Conservation (phyloP, 2,888 invertebrate species). For the Steinernema carpocapsae region DNA sequence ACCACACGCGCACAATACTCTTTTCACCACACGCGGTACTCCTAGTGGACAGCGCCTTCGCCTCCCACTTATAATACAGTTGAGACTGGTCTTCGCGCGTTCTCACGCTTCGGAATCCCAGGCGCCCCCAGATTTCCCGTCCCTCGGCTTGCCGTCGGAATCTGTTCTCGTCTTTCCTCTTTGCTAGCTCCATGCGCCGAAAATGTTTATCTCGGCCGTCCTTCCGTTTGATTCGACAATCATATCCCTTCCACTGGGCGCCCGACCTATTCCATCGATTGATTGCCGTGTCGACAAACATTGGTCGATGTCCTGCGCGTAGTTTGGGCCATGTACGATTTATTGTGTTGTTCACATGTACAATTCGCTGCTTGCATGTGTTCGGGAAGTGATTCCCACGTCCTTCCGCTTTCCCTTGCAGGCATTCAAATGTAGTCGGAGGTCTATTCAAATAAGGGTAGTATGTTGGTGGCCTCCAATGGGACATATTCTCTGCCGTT, state of each 20-base stretch:
- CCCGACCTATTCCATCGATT: constrained; percentile 29
- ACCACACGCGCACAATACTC: constrained; percentile 33
- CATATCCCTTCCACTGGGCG: constrained; percentile 27
- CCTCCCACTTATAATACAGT: constrained; percentile 34
- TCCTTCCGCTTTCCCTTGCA: too few relatives aligned
- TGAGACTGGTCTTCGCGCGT: constrained; percentile 1
- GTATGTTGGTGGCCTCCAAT: too few relatives aligned
- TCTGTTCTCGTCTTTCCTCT: neutral
- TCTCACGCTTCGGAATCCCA: constrained; percentile 29
- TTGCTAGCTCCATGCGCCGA: neutral
- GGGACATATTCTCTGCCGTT: too few relatives aligned
- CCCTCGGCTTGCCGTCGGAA: neutral
- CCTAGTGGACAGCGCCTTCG: constrained; percentile 30
- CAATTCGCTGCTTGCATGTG: constrained; percentile 19
- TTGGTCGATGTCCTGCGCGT: constrained; percentile 32
- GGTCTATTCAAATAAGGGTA: too few relatives aligned
- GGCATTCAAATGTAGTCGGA: too few relatives aligned
- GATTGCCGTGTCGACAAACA: constrained; percentile 35
- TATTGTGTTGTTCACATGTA: constrained; percentile 31
- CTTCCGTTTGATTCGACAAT: constrained; percentile 13
- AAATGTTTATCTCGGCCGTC: neutral
- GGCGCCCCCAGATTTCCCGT: too few relatives aligned
- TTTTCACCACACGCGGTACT: neutral
- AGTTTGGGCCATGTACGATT: constrained; percentile 31
- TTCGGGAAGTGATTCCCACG: neutral